A percentile compares a stretch with the other conserved stretches of the same genome.
Conservation (phyloP, 2,888 invertebrate genomes). For the Caenorhabditis uteleia region DNA sequence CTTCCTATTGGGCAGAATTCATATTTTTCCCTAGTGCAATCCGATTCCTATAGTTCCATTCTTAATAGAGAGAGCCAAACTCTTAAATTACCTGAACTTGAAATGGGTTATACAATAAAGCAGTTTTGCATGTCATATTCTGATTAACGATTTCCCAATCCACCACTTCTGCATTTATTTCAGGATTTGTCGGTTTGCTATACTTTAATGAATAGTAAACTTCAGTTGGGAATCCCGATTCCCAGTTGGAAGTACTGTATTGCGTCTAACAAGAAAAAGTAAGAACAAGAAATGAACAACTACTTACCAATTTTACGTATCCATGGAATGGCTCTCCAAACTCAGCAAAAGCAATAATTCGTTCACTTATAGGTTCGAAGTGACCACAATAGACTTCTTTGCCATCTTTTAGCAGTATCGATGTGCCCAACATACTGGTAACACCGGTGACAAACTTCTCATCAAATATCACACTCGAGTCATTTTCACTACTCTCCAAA, state of each 20-base stretch:
- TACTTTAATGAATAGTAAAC: slow-evolving; percentile 40
- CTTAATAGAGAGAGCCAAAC: background rate
- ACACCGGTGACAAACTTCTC: slow-evolving; percentile 42
- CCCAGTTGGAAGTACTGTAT: slow-evolving; percentile 37
- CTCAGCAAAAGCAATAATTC: slow-evolving; percentile 41
- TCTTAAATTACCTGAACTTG: slow-evolving; percentile 36
- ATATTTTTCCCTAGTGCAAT: slow-evolving; percentile 24
- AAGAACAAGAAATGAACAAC: background rate
- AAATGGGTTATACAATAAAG: slow-evolving; percentile 48
- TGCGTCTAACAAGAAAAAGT: slow-evolving; percentile 33
- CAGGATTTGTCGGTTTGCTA: slow-evolving; percentile 10
- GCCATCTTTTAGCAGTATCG: slow-evolving; percentile 25
- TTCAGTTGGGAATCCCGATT: slow-evolving; percentile 46
- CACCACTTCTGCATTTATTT: slow-evolving; percentile 13
- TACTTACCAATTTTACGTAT: slow-evolving; percentile 43
- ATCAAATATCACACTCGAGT: slow-evolving; percentile 45
- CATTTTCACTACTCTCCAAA: slow-evolving; percentile 37
- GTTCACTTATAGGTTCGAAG: slow-evolving; percentile 41
- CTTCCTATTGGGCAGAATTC: slow-evolving; percentile 49
- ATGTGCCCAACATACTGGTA: slow-evolving; percentile 41
- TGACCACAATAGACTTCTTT: slow-evolving; percentile 50
- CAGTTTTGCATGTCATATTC: slow-evolving; percentile 36
- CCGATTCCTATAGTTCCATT: slow-evolving; percentile 16
- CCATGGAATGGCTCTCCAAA: slow-evolving; percentile 44
- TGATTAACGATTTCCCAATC: slow-evolving; percentile 47